Percentiles rank a stretch among this genome's conserved stretches.
These are phyloP conservation scores for Zhuqinia jingwanae DNA, from an alignment of 2,888 invertebrate genomes.

Conservation along the genomic window DNA sequence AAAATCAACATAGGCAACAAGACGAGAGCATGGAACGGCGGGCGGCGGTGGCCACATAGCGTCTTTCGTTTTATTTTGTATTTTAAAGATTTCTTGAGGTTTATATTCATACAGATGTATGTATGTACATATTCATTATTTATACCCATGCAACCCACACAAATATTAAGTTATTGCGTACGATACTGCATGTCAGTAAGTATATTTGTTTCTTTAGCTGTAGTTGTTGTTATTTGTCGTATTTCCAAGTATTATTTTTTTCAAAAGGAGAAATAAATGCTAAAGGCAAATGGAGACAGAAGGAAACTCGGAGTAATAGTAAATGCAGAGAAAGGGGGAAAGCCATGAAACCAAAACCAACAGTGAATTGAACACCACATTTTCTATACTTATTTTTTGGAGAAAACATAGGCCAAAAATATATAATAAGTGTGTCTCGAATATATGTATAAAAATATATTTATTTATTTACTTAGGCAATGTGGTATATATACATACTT, in stretches of 20 bases:
- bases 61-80: background rate
- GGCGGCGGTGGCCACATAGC: background rate
- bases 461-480: too few species aligned
- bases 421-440: background rate
- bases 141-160: too few species aligned
- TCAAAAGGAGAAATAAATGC: constrained; percentile 25
- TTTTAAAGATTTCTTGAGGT: background rate
- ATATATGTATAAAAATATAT: constrained; percentile 2
- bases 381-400: constrained; percentile 36
- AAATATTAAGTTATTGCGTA: too few species aligned
- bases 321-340: constrained; percentile 18
- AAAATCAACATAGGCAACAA: constrained; percentile 59
- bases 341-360: constrained; percentile 56
- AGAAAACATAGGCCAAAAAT: background rate
- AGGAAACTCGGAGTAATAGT: constrained; percentile 34
- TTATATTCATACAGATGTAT: background rate
- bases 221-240: constrained; percentile 6
- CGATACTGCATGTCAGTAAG: background rate
- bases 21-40: constrained; percentile 28
- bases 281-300: constrained; percentile 7
- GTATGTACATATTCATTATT: background rate
- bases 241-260: background rate
- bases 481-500: too few species aligned
- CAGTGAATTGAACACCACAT: constrained; percentile 53
- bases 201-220: background rate